Conservation (phyloP, 2,888 invertebrate species). For the Drosophila cracens region DNA sequence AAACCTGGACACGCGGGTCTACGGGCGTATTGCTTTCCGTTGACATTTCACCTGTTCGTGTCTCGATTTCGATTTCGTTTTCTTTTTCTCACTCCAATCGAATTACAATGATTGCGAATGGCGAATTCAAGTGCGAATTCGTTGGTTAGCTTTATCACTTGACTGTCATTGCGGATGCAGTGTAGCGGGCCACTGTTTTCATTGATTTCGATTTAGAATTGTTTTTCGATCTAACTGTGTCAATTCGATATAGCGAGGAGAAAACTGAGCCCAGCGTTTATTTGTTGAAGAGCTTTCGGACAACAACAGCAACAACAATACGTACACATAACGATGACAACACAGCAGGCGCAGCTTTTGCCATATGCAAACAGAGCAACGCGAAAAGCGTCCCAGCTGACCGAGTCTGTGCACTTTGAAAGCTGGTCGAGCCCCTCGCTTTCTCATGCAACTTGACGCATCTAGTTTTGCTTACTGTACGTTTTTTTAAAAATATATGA, state of each 20-base stretch:
- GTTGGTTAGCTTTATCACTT: slow-evolving; percentile 20
- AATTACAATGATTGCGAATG: slow-evolving; percentile 14
- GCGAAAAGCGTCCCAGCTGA: slow-evolving; percentile 53
- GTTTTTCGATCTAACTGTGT: slow-evolving; percentile 42
- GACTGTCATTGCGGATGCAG: slow-evolving; percentile 30
- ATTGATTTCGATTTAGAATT: slow-evolving; percentile 7
- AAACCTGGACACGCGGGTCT: slow-evolving; percentile 93
- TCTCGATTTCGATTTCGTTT: slow-evolving; percentile 2
- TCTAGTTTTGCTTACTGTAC: neutral
- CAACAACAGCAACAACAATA: slow-evolving; percentile 32
- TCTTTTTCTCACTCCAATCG: slow-evolving; percentile 10
- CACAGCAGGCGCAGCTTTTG: slow-evolving; percentile 49
- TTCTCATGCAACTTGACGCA: neutral
- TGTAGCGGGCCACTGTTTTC: slow-evolving; percentile 20
- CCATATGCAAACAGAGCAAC: slow-evolving; percentile 39
- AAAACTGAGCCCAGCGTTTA: slow-evolving; percentile 53
- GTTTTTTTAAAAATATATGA: neutral
- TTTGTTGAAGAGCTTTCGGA: slow-evolving; percentile 46
- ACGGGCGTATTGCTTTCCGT: slow-evolving; percentile 88
- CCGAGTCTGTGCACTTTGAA: slow-evolving; percentile 24
- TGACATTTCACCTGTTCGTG: slow-evolving; percentile 77
- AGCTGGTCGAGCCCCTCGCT: neutral
- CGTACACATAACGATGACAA: slow-evolving; percentile 66
- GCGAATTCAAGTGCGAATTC: slow-evolving; percentile 21
- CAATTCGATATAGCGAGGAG: slow-evolving; percentile 38